phyloP scores from a whole-genome alignment of 2,888 invertebrate species.

The Dryomyza anilis region DNA sequence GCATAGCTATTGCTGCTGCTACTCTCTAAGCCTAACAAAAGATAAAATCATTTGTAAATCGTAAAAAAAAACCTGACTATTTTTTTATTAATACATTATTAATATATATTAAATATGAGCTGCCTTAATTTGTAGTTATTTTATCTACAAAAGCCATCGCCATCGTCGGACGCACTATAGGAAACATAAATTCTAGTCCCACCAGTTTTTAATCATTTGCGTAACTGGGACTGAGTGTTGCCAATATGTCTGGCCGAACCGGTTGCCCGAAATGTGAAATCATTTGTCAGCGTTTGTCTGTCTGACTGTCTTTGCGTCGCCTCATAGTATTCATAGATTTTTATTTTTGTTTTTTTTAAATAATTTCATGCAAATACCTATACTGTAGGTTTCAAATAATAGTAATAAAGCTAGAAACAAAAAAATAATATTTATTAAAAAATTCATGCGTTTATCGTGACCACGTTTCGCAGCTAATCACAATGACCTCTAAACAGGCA shows the following conservation, averaged over 20 bases:
- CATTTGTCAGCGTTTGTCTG: slow-evolving; percentile 27
- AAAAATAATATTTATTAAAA: slow-evolving; percentile 1
- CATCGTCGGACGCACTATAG: no score
- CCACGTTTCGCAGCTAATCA: not conserved
- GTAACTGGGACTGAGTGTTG: not conserved
- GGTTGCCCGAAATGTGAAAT: slow-evolving; percentile 12
- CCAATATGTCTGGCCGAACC: slow-evolving; percentile 16
- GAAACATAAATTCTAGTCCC: not conserved
- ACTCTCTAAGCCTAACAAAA: no score
- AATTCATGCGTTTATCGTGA: slow-evolving; percentile 15
- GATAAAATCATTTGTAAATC: no score
- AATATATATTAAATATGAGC: no score
- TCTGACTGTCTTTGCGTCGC: slow-evolving; percentile 12
- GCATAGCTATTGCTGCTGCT: no score
- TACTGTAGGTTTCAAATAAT: not conserved
- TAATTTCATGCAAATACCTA: not conserved
- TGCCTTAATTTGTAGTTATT: no score
- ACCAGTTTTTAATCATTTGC: not conserved
- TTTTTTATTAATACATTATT: no score
- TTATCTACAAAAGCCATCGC: no score
- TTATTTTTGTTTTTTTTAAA: not conserved
- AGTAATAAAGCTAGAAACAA: not conserved
- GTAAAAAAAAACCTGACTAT: no score
- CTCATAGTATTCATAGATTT: not conserved
- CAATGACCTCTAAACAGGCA: slow-evolving; percentile 8